phyloP scores from a whole-genome alignment of 2,113 vertebrate genomes.

The Rissa tridactyla region DNA sequence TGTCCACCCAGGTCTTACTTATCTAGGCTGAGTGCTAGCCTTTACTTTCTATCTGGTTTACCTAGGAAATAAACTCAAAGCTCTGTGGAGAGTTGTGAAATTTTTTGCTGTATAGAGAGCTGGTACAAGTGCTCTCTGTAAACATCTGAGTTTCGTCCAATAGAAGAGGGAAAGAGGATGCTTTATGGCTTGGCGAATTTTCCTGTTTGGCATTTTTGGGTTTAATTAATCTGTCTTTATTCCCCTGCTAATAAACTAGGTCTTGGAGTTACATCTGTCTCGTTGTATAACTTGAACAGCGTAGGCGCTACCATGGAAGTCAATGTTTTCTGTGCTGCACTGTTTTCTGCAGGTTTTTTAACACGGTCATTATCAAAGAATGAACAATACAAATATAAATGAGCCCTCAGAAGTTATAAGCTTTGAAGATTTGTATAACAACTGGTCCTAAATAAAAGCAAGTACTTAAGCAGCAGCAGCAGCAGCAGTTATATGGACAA shows the following conservation, averaged over 20 bases:
- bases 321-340: not conserved
- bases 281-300: not conserved
- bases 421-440: constrained; percentile 32
- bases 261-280: not conserved
- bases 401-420: not conserved
- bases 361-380: not conserved
- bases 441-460: not conserved
- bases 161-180: not conserved
- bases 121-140: not conserved
- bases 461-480: not conserved
- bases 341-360: not conserved
- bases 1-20: not conserved
- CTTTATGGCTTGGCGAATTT: not conserved
- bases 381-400: not conserved
- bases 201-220: not conserved
- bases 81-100: not conserved
- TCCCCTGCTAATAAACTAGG: not conserved
- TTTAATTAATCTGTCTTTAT: not conserved
- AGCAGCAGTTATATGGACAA: not conserved
- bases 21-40: not conserved
- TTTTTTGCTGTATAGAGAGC: not conserved
- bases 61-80: not conserved
- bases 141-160: not conserved
- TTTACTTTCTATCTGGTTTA: not conserved
- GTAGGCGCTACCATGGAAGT: not conserved